These are phyloP conservation scores for Lanistes nyassanus DNA, from an alignment of 1,140 invertebrate species.

Conservation along the genomic window DNA sequence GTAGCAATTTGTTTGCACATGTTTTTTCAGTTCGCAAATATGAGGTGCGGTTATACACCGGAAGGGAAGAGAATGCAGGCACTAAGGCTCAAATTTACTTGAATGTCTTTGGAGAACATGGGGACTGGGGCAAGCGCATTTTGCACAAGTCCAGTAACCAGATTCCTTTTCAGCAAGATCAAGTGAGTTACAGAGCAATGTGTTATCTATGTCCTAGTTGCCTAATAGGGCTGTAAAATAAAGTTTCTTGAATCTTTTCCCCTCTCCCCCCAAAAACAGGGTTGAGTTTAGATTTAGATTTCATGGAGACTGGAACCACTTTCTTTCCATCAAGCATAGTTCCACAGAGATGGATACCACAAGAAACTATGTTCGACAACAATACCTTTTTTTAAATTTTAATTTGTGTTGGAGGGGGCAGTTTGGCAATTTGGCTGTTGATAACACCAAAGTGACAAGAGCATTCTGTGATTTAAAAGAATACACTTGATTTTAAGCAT, in stretches of 20 bases:
- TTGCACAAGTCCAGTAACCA: slow-evolving; percentile 46
- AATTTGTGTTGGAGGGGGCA: too few relatives aligned
- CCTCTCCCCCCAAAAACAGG: too few relatives aligned
- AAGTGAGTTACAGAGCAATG: slow-evolving; percentile 37
- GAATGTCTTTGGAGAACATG: slow-evolving; percentile 52
- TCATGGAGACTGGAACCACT: too few relatives aligned
- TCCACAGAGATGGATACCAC: too few relatives aligned
- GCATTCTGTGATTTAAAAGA: too few relatives aligned
- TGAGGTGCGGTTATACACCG: slow-evolving; percentile 56
- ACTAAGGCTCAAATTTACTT: slow-evolving; percentile 61
- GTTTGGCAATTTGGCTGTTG: too few relatives aligned
- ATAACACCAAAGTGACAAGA: too few relatives aligned
- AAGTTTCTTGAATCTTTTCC: not conserved
- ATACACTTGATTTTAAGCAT: too few relatives aligned
- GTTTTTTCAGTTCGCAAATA: slow-evolving; percentile 56
- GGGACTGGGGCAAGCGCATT: slow-evolving; percentile 56
- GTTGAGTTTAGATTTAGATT: too few relatives aligned
- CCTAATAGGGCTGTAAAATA: not conserved
- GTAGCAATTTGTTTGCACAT: not conserved
- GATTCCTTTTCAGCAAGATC: slow-evolving; percentile 44
- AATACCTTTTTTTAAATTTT: too few relatives aligned
- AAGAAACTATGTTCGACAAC: too few relatives aligned
- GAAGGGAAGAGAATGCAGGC: slow-evolving; percentile 50
- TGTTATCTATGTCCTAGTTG: not conserved
- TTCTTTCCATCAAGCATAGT: too few relatives aligned